Evolutionary conservation across 2,888 invertebrate species (phyloP).

Genomic region (Torymus texanus): DNA sequence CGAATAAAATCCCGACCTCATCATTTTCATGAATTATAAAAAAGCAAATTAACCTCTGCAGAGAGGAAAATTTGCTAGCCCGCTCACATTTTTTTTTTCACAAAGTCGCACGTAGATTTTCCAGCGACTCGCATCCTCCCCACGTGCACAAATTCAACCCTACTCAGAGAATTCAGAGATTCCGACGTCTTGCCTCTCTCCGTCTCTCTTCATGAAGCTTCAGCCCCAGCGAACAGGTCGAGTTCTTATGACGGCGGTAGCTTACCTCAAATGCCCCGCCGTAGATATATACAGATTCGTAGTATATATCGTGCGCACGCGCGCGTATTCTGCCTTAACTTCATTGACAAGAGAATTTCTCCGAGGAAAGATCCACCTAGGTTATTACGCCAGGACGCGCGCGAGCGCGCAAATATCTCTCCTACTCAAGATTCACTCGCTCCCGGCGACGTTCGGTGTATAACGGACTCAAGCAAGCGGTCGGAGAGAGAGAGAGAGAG

Average conservation of each 20-base stretch:
- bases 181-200: neutral
- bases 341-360: conserved; percentile 51
- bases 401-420: too few relatives aligned
- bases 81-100: too few relatives aligned
- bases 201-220: neutral
- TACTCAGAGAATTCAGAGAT: too few relatives aligned
- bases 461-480: conserved; percentile 8
- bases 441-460: conserved; percentile 6
- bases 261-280: conserved; percentile 3
- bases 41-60: too few relatives aligned
- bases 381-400: conserved; percentile 24
- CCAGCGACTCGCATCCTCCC: too few relatives aligned
- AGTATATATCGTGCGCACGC: too few relatives aligned
- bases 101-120: too few relatives aligned
- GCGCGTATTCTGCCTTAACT: conserved; percentile 31
- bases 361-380: conserved; percentile 28
- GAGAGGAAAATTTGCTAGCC: too few relatives aligned
- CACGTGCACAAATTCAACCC: too few relatives aligned
- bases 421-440: conserved; percentile 15
- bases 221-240: neutral
- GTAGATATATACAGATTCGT: too few relatives aligned
- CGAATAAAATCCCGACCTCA: too few relatives aligned
- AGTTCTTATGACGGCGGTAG: conserved; percentile 24
- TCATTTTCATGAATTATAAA: too few relatives aligned
- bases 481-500: neutral